These are phyloP conservation scores for cattle (Bos taurus) DNA, from an alignment of 2,113 vertebrate species.

Conservation along the genomic window ARS-UCD2.0 NC_037357.1:127760001-127760500, in stretches of 20 bases:
- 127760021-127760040: neutral
- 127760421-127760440: neutral
- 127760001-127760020: neutral
- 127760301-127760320: neutral
- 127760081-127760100: neutral
- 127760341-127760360: neutral
- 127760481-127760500: neutral
- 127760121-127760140: neutral
- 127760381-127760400: neutral
- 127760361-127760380: neutral
- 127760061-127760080: neutral
- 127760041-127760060: neutral
- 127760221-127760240: neutral
- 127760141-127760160: neutral
- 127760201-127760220: neutral
- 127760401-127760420: neutral
- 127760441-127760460: neutral
- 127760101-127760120: neutral
- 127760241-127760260: neutral
- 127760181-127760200: neutral
- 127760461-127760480: neutral
- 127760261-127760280: neutral
- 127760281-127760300: neutral
- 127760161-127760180: neutral
- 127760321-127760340: neutral